Evolutionary conservation across 2,797 vertebrate genomes (phyloP), one percentile per base, ranked within the genome.

Genomic region (Danio tinwini): DNA sequence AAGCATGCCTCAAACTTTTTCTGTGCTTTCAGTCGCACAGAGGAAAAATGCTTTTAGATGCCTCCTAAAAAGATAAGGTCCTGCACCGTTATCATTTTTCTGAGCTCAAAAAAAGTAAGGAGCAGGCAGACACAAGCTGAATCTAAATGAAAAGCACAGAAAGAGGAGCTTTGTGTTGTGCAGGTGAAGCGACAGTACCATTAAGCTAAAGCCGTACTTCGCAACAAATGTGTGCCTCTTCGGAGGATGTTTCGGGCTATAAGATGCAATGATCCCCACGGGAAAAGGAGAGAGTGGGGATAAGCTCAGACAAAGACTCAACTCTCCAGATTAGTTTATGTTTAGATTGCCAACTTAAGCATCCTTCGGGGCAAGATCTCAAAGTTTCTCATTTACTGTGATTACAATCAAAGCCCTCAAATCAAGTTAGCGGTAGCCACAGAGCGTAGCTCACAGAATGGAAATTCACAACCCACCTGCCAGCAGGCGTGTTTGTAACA

Each of bases 391-490:
- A 91, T 93, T 92, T 90, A 80, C 85, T 87, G 87, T 88, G 86
- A 93, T 93, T 93, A 92, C 88, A 91, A 88, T 92, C 88, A 91
- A 93, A 93, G 89, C 87, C 78, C 86, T 85, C 87, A 76, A 84
- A 87, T 88, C 67, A 82, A 85, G 88, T 91, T 90, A 88, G 85
- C 85, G 86, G 83, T 87, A 88, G 88, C 88, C 78, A 87, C 77
- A 70, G 85, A 89, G 87, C 84, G 63, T 73, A 55, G 84, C 85
- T 85, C 88, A 91, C 89, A 86, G 75, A 88, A 91, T 89, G 83
- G 87, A 89, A 90, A 92, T 92, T 88, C 88, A 82, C 88, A 89
- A 88, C 85, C 89, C 88, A 89, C 83, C 80, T 87, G 87, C 88
- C 84, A 80, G 81, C 87, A 82, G 85, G 86, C 81, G 84, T 68